A percentile compares a stretch with the other conserved stretches of the same genome.
Conservation (phyloP, 2,888 invertebrate genomes). For the Erebia palarica region DNA sequence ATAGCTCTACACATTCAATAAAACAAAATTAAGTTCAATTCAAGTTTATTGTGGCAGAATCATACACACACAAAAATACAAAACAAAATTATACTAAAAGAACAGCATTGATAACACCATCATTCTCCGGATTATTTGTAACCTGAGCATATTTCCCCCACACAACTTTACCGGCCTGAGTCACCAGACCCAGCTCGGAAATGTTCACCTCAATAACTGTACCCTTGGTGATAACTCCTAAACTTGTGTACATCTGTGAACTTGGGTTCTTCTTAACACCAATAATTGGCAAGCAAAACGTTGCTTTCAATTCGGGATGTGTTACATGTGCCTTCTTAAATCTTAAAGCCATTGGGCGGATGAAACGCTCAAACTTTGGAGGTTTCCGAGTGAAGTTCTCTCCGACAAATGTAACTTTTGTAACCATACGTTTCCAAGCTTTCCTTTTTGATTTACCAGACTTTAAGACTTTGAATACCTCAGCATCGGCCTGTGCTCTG, state of each 20-base stretch:
- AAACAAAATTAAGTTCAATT: conserved; percentile 29
- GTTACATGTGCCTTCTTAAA: conserved; percentile 99
- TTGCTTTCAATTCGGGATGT: conserved; percentile 99
- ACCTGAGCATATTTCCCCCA: conserved; percentile 99
- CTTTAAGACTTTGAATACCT: conserved; percentile 96
- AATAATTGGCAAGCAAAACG: conserved; percentile 98
- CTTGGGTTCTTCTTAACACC: conserved; percentile 99
- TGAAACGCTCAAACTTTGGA: conserved; percentile 99
- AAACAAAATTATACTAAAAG: conserved; percentile 89
- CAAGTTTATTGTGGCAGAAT: conserved; percentile 40
- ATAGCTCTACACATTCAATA: conserved; percentile 16
- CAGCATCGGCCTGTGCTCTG: conserved; percentile 96
- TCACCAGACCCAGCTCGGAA: conserved; percentile 98
- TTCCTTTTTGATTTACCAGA: conserved; percentile 96
- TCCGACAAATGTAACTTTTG: conserved; percentile 98
- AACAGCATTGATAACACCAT: conserved; percentile 99
- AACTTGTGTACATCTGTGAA: conserved; percentile 97
- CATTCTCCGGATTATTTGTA: conserved; percentile 99
- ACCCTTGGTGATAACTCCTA: conserved; percentile 99
- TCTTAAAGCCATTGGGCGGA: conserved; percentile 97
- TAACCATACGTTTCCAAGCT: conserved; percentile 99
- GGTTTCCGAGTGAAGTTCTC: conserved; percentile 99
- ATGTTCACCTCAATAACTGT: conserved; percentile 99
- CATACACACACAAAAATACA: conserved; percentile 27
- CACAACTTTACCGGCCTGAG: conserved; percentile 99